Conservation (phyloP, 1,140 invertebrate species). For the Micrasema longulum region DNA sequence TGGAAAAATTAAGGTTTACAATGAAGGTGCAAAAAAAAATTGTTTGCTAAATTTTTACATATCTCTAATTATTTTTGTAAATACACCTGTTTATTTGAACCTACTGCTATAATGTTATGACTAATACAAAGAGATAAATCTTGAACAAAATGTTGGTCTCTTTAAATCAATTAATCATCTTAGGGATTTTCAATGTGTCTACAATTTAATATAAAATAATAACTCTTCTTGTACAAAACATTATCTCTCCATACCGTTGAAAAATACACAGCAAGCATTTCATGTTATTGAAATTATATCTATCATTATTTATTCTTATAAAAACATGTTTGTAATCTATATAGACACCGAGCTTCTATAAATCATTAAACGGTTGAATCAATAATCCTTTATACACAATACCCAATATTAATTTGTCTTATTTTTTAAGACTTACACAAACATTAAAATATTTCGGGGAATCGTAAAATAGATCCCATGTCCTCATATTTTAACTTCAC, state of each 20-base stretch:
- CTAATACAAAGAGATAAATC: too few relatives aligned
- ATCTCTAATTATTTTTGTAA: too few relatives aligned
- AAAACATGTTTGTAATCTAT: constrained; percentile 21
- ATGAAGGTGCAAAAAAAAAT: too few relatives aligned
- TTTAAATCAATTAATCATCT: too few relatives aligned
- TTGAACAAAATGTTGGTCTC: too few relatives aligned
- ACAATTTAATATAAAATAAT: background rate
- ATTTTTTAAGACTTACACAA: constrained; percentile 7
- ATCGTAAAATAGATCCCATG: constrained; percentile 19
- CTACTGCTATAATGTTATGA: too few relatives aligned
- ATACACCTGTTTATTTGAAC: too few relatives aligned
- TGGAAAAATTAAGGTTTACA: too few relatives aligned
- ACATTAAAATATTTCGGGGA: constrained; percentile 14
- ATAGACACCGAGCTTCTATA: constrained; percentile 10
- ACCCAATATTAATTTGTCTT: constrained; percentile 5
- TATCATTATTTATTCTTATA: background rate
- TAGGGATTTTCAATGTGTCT: background rate
- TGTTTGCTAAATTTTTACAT: too few relatives aligned
- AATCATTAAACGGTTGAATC: constrained; percentile 7
- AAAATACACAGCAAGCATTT: background rate
- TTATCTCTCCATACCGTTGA: background rate
- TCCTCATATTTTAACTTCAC: constrained; percentile 31
- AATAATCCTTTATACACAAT: constrained; percentile 2
- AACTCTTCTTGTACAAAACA: too few relatives aligned
- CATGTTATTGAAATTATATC: background rate